These are phyloP conservation scores for Calyptomena viridis DNA, from an alignment of 2,113 vertebrate species.

Conservation along the genomic window DNA sequence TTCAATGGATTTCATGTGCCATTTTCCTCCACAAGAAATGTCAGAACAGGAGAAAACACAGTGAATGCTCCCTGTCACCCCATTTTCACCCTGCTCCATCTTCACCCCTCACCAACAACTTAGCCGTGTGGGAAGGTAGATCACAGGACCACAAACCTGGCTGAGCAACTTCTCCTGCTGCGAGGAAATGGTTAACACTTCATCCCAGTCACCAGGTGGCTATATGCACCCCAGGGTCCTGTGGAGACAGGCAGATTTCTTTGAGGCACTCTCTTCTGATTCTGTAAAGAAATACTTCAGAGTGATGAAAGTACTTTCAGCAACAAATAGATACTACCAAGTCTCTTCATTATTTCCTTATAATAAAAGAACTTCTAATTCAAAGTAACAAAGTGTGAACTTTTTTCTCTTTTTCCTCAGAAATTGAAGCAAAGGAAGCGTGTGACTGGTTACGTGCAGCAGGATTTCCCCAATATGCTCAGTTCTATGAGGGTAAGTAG, in stretches of 20 bases:
- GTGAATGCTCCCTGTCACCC: background rate
- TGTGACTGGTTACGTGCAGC: slow-evolving; percentile 97
- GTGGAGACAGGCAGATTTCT: background rate
- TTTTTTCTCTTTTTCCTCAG: slow-evolving; percentile 77
- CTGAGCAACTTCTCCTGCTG: background rate
- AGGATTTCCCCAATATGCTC: slow-evolving; percentile 97
- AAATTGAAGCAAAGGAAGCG: slow-evolving; percentile 95
- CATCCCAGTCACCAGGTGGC: background rate
- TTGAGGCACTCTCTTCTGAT: background rate
- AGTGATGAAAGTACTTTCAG: background rate
- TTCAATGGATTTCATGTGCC: background rate
- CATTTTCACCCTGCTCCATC: background rate
- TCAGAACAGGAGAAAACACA: background rate
- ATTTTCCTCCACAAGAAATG: background rate
- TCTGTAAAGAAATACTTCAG: background rate
- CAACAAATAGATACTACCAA: background rate
- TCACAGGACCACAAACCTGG: background rate
- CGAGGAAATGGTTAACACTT: background rate
- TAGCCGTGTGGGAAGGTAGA: background rate
- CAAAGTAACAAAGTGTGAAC: background rate
- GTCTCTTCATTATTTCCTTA: background rate
- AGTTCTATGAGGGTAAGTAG: slow-evolving; percentile 91
- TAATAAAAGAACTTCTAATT: background rate
- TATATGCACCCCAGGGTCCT: background rate
- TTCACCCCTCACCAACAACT: background rate